phyloP scores from a whole-genome alignment of 2,113 vertebrate species.

The Marmota flaviventris region DNA sequence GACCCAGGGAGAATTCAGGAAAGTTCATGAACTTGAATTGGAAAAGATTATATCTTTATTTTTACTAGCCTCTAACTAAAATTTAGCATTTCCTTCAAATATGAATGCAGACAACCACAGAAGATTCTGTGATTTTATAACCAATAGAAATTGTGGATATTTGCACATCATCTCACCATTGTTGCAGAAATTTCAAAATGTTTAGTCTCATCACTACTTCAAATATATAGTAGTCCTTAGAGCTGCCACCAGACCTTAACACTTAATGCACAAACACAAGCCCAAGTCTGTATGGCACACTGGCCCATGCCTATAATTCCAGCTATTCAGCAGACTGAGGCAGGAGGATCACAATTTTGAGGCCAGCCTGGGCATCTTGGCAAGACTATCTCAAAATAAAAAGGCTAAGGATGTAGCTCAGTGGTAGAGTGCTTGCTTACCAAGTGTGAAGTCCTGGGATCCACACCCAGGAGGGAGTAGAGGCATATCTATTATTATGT shows the following conservation, averaged over 20 bases:
- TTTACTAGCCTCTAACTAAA: not conserved
- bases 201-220: not conserved
- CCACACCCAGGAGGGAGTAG: not conserved
- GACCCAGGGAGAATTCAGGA: not conserved
- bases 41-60: not conserved
- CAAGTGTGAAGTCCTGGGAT: not conserved
- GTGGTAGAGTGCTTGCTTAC: not conserved
- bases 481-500: not conserved
- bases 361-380: not conserved
- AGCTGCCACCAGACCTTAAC: not conserved
- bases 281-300: not conserved
- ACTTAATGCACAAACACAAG: not conserved
- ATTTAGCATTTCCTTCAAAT: not conserved
- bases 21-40: not conserved
- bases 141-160: not conserved
- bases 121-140: not conserved
- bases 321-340: not conserved
- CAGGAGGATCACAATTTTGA: not conserved
- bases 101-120: not conserved
- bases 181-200: not conserved
- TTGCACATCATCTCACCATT: not conserved
- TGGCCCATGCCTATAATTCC: not conserved
- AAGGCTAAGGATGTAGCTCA: too few relatives aligned
- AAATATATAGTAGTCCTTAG: not conserved
- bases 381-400: not conserved